A percentile compares a stretch with the other conserved stretches of the same genome.
phyloP scores from a whole-genome alignment of 2,113 vertebrate genomes.

The Coturnix japonica region DNA sequence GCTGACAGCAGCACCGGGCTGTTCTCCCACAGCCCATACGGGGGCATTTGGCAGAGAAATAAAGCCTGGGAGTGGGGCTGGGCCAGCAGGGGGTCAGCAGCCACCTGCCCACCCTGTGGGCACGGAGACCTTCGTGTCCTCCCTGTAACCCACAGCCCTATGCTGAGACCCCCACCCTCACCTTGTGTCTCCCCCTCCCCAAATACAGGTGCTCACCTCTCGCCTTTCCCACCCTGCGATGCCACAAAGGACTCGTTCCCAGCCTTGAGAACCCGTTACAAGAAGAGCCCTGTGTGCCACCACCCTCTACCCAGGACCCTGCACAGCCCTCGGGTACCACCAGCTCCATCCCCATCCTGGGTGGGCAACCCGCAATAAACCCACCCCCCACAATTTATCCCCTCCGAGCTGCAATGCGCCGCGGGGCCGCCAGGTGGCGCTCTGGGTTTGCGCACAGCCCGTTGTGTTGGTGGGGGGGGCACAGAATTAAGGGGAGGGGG shows the following conservation, averaged over 20 bases:
- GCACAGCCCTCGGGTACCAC: background rate
- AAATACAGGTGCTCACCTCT: background rate
- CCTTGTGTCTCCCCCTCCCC: background rate
- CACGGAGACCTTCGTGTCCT: accelerated
- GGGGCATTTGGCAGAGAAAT: background rate
- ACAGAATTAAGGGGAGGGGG: too few species aligned
- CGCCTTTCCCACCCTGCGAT: background rate
- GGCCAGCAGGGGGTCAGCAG: background rate
- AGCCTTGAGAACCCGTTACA: accelerated
- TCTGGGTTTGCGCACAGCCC: too few species aligned
- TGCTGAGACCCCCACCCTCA: background rate
- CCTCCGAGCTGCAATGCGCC: too few species aligned
- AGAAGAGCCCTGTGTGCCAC: accelerated
- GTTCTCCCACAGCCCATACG: accelerated
- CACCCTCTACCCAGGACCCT: background rate
- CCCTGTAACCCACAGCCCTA: accelerated
- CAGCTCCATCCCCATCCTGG: background rate
- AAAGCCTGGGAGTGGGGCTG: background rate
- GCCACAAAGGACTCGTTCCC: background rate
- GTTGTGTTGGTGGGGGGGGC: too few species aligned
- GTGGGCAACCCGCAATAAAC: background rate
- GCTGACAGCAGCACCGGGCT: accelerated
- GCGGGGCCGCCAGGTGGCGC: too few species aligned
- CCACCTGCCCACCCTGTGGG: background rate
- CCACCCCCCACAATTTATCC: accelerated